A percentile compares a stretch with the other conserved stretches of the same genome.
These are phyloP conservation scores for Thalassaphorura encarpata DNA, from an alignment of 1,140 invertebrate genomes.

Conservation along the genomic window DNA sequence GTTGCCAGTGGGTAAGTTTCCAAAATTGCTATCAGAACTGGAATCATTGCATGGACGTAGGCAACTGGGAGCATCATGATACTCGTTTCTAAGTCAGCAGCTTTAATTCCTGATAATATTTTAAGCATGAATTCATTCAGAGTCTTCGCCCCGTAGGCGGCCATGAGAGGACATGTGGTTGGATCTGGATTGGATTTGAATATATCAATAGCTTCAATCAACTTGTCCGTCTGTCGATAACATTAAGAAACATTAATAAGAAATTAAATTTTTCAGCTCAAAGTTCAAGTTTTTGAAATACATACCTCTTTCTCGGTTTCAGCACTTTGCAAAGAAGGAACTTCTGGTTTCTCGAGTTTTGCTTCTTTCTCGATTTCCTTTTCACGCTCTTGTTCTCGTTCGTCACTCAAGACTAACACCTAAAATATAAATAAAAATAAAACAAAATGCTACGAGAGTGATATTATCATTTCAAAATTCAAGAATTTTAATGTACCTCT, in stretches of 20 bases:
- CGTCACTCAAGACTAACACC: slow-evolving; percentile 80
- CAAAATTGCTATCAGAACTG: slow-evolving; percentile 13
- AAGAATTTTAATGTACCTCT: slow-evolving; percentile 44
- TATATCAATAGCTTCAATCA: slow-evolving; percentile 77
- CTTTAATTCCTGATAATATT: slow-evolving; percentile 61
- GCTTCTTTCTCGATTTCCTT: slow-evolving; percentile 56
- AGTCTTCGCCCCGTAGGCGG: slow-evolving; percentile 58
- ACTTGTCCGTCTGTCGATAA: slow-evolving; percentile 65
- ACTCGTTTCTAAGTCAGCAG: slow-evolving; percentile 28
- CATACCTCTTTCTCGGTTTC: slow-evolving; percentile 80
- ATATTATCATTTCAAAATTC: background rate
- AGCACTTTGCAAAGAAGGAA: slow-evolving; percentile 69
- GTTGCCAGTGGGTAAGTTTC: slow-evolving; percentile 23
- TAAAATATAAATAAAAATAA: slow-evolving; percentile 2
- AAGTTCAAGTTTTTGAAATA: slow-evolving; percentile 25
- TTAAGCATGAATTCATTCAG: slow-evolving; percentile 70
- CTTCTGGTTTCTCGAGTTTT: slow-evolving; percentile 55
- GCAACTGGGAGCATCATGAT: slow-evolving; percentile 29
- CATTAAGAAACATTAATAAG: background rate
- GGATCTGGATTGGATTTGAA: slow-evolving; percentile 59
- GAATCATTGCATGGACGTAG: slow-evolving; percentile 38
- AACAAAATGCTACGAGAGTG: background rate
- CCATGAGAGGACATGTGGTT: slow-evolving; percentile 61
- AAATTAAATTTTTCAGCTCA: background rate
- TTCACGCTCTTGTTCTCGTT: slow-evolving; percentile 73